Evolutionary conservation across 2,888 invertebrate species (phyloP), one percentile per base, ranked within the genome.

Genomic region (Drosophila koepferae): DNA sequence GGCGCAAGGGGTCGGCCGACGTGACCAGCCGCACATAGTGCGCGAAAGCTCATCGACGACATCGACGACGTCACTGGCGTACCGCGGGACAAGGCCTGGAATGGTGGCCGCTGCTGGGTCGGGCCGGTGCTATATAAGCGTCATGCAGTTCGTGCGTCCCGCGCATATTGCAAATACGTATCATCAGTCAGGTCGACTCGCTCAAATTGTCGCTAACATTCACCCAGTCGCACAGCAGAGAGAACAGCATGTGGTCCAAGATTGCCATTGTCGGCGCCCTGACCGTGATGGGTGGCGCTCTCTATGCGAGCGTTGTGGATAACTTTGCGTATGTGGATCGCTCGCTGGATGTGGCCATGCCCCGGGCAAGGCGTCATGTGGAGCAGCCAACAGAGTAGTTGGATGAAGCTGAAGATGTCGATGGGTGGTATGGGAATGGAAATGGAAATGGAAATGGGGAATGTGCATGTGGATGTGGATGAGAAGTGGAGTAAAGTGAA

Each of bases 281-380:
- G 69, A 44, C 72, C 14, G 54, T 85, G 18, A 85, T 85, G 85
- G 85, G 85, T 8, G 85, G 81, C 8, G 67, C 63, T 0, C 77
- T 88, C 4, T 36, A 55, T 49, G 3, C 23, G 40, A 85, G 85
- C 38, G 83, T 80, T 3, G 80, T 75, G 65, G 85, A 85, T 31
- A 88, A 88, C 58, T 85, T 85, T 43, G 85, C 86, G 43, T 85
- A 85, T 64, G 86, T 86, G 83, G 85, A 85, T 60, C 83, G 83
- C 2, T 80, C 88, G 10, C 64, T 85, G 72, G 80, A 69, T 0
- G 69, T 71, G 73, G 85, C 85, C 63, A 87, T 85, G 85, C 85
- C 85, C 20, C 65, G 72, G 65, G 56, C 67, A 31, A 86, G 73
- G 65, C 81, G 80, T 38, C 59, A 72, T 18, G 38, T 16, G 38